phyloP scores from a whole-genome alignment of 2,113 vertebrate genomes.

The Percina caprodes region DNA sequence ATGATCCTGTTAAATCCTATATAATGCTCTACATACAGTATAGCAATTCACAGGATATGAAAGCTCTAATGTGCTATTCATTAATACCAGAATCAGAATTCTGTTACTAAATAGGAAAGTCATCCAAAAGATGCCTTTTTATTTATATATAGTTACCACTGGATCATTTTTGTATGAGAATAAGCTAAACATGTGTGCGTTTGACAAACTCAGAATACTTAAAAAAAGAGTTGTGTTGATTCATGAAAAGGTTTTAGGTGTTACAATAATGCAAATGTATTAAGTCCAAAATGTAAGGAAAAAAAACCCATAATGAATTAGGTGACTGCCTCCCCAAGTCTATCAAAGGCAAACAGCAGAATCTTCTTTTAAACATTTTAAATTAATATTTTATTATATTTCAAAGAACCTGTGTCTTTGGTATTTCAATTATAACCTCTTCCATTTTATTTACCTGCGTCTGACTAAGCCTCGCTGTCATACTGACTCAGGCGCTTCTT shows the following conservation, averaged over 20 bases:
- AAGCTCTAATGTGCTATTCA: background rate
- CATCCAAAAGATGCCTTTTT: background rate
- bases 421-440: background rate
- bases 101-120: background rate
- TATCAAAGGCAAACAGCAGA: background rate
- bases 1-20: slow-evolving; percentile 1
- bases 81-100: background rate
- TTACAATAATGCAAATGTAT: background rate
- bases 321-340: background rate
- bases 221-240: background rate
- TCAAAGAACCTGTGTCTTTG: background rate
- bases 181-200: background rate
- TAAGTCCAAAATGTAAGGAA: background rate
- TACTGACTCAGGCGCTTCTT: slow-evolving; percentile 92
- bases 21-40: background rate
- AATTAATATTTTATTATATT: background rate
- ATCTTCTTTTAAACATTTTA: background rate
- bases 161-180: background rate
- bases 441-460: slow-evolving; percentile 40
- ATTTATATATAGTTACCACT: background rate
- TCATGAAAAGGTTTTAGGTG: background rate
- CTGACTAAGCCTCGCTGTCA: slow-evolving; percentile 84
- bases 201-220: background rate
- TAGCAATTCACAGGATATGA: background rate
- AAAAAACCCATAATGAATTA: background rate